Evolutionary conservation across 2,888 invertebrate species (phyloP), one percentile per base, ranked within the genome.

Genomic region (Synergus itoensis): DNA sequence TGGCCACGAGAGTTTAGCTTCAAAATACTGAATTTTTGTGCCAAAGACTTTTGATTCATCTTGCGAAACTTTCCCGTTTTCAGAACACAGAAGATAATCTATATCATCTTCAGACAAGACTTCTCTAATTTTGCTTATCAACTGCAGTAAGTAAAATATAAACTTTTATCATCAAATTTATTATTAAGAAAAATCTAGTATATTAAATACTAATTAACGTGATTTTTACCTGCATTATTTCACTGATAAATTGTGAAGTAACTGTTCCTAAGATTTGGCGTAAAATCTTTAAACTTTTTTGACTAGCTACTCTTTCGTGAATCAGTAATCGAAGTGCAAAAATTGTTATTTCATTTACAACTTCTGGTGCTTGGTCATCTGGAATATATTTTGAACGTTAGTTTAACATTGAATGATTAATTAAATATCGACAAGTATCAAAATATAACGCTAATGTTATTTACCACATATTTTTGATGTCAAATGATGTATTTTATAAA

Each of bases 321-420:
- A 96, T 90, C 86, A 96, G 94, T 88, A 95, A 91, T 85, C 94
- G 92, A 2, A 96, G 92, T 0, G 94, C 91, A 86, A 94, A 94
- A 0, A 96, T 92, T 0, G 94, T 90, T 0, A 95, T 94, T 90
- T 95, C 95, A 86, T 96, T 94, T 11, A 95, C 92, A 9, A 95
- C 91, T 80, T 94, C 93, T 82, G 93, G 92, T 53, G 94, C 86
- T 83, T 94, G 94, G 64, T 95, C 96, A 36, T 87, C 91, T 87
- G 88, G 85, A 84, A 84, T 81, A 60, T 76, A 78, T 41, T 65
- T 12, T 28, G 40, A 78, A 45, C 0, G 2, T 11, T 60, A 76
- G 9, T 57, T 53, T 69, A 76, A 12, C 53, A 76, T 76, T 36
- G 65, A 48, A 21, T 45, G 12, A 45, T 7, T 53, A 63, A 57